phyloP scores from a whole-genome alignment of 2,888 invertebrate species.

The Drosophila planitibia region DNA sequence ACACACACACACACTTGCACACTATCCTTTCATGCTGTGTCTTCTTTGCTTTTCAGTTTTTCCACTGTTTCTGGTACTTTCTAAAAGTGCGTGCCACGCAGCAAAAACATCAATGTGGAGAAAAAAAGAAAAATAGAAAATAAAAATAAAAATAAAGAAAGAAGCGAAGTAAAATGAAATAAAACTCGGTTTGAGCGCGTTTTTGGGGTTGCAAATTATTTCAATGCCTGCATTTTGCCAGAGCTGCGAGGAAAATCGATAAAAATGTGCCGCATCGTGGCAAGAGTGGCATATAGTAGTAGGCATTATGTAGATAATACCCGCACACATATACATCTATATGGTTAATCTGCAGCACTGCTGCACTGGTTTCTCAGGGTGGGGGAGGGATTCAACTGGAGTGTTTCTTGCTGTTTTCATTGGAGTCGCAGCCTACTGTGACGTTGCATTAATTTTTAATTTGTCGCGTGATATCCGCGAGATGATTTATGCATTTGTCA shows the following conservation, averaged over 20 bases:
- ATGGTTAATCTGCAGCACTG: conserved; percentile 42
- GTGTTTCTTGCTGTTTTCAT: neutral
- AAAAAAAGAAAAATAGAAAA: conserved; percentile 10
- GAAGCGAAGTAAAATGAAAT: conserved; percentile 40
- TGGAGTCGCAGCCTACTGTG: conserved; percentile 16
- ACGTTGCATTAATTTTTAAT: conserved; percentile 71
- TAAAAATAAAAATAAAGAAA: conserved; percentile 34
- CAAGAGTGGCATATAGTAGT: conserved; percentile 1
- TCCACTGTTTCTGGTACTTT: conserved; percentile 58
- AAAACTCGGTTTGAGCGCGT: conserved; percentile 48
- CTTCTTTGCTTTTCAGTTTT: conserved; percentile 55
- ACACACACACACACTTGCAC: conserved; percentile 12
- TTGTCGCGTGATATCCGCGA: conserved; percentile 51
- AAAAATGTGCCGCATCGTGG: conserved; percentile 65
- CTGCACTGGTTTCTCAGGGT: conserved; percentile 26
- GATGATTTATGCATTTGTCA: conserved; percentile 68
- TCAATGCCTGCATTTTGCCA: conserved; percentile 62
- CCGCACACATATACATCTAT: conserved; percentile 20
- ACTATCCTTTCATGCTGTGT: conserved; percentile 32
- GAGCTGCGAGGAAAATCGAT: conserved; percentile 67
- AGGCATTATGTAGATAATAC: conserved; percentile 34
- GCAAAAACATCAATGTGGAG: conserved; percentile 22
- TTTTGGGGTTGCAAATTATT: conserved; percentile 74
- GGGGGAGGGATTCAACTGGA: neutral
- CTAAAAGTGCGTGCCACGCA: conserved; percentile 74